Evolutionary conservation across 2,797 vertebrate genomes (phyloP).

Genomic region (Lindbergichthys nudifrons): DNA sequence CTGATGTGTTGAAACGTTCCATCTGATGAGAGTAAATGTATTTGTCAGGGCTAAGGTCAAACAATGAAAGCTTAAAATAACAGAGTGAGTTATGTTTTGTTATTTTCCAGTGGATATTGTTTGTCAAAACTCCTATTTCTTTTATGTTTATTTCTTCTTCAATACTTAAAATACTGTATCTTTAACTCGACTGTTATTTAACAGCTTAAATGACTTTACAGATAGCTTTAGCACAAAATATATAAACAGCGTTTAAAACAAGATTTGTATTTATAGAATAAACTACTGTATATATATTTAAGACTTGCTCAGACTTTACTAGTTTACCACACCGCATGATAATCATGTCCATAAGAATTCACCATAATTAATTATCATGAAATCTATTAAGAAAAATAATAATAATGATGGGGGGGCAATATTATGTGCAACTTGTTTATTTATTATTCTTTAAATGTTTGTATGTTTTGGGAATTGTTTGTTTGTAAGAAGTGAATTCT

Average conservation of each 20-base stretch:
- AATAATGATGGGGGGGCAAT: too few relatives aligned
- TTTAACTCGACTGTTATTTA: not conserved
- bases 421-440: too few relatives aligned
- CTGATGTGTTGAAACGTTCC: conserved; percentile 14
- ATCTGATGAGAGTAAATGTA: not conserved
- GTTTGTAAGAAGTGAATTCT: too few relatives aligned
- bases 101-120: not conserved
- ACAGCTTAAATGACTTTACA: not conserved
- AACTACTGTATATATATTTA: not conserved
- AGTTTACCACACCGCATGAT: too few relatives aligned
- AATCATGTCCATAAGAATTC: too few relatives aligned
- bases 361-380: too few relatives aligned
- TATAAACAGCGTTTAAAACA: not conserved
- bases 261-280: not conserved
- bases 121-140: not conserved
- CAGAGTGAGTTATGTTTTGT: not conserved
- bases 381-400: too few relatives aligned
- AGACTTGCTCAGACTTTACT: too few relatives aligned
- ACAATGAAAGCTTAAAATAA: not conserved
- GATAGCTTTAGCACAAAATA: not conserved
- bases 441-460: too few relatives aligned
- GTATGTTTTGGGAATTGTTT: too few relatives aligned
- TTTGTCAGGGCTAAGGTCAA: not conserved
- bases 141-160: not conserved
- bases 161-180: not conserved